Evolutionary conservation across 1,140 invertebrate genomes (phyloP).

Genomic region (Akabosia matsudoensis): DNA sequence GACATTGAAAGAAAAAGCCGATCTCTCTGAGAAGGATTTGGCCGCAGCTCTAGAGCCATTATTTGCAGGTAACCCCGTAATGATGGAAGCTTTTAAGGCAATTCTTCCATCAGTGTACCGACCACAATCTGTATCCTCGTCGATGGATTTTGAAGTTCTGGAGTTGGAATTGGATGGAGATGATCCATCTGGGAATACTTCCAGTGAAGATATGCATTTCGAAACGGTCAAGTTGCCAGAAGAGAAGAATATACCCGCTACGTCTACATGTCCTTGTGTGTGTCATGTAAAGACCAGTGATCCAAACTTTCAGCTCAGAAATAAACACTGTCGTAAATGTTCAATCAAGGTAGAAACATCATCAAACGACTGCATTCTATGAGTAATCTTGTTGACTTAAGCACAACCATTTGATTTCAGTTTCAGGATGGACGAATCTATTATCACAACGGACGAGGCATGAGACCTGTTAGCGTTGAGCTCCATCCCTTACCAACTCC

Average conservation of each 20-base stretch:
- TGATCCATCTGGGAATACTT: not conserved
- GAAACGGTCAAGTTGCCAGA: constrained; percentile 42
- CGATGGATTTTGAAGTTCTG: constrained; percentile 42
- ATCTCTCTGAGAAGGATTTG: constrained; percentile 37
- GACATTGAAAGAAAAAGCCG: constrained; percentile 25
- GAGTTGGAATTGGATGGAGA: constrained; percentile 39
- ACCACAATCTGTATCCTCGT: constrained; percentile 34
- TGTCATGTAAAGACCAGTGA: constrained; percentile 38
- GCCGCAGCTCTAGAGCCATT: constrained; percentile 33
- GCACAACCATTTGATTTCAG: constrained; percentile 12
- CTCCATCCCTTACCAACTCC: not conserved
- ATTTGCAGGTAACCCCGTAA: constrained; percentile 37
- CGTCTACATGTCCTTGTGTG: constrained; percentile 39
- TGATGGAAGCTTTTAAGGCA: constrained; percentile 39
- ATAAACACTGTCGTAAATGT: constrained; percentile 43
- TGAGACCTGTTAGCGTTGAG: constrained; percentile 42
- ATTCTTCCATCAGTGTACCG: constrained; percentile 39
- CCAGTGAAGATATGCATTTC: not conserved
- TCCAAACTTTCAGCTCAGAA: constrained; percentile 23
- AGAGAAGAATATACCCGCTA: constrained; percentile 36
- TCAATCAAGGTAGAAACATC: constrained; percentile 42
- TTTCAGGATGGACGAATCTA: constrained; percentile 46
- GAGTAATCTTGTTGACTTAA: not conserved
- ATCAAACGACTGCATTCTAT: too few relatives aligned
- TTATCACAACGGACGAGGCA: constrained; percentile 36